Evolutionary conservation across 2,888 invertebrate genomes (phyloP), one percentile per base, ranked within the genome.

Genomic region (Cabera pusaria): DNA sequence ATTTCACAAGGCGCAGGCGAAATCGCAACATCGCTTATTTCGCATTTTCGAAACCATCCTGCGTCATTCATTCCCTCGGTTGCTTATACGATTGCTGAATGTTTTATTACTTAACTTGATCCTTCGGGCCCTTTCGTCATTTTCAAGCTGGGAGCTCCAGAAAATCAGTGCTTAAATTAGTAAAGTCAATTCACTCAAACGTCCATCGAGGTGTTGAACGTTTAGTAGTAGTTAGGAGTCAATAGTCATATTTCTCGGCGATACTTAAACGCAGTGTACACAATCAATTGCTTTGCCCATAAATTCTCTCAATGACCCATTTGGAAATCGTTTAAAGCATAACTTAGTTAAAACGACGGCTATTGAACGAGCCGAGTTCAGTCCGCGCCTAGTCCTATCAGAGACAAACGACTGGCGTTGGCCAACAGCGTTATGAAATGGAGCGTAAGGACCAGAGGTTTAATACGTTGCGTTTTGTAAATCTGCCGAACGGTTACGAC

Each of bases 11-110:
- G 64, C 70, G 64, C 40, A 33, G 24, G 40, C 40, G 40, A 79
- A 81, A 85, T 82, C 84, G 86, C 88, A 86, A 84, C 83, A 74
- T 83, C 74, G 82, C 76, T 82, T 83, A 86, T 83, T 87, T 85
- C 70, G 70, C 82, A 81, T 88, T 88, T 82, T 88, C 87, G 88
- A 86, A 86, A 88, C 72, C 72, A 69, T 76, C 76, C 83, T 79
- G 76, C 83, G 85, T 85, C 86, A 85, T 77, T 77, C 74, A 69
- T 78, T 79, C 75, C 75, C 69, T 73, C 65, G 60, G 68, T 72
- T 34, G 70, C 72, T 74, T 66, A 56, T 63, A 56, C 56, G 49
- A 49, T 40, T 40, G 40, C 40, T 40, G 40, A 40, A 40, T 23
- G 34, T 20, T 24, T 28, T 41, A 31, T 42, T 42, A 18, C 31